Evolutionary conservation across 2,888 invertebrate species (phyloP).

Genomic region (Dastarcus helophoroides): DNA sequence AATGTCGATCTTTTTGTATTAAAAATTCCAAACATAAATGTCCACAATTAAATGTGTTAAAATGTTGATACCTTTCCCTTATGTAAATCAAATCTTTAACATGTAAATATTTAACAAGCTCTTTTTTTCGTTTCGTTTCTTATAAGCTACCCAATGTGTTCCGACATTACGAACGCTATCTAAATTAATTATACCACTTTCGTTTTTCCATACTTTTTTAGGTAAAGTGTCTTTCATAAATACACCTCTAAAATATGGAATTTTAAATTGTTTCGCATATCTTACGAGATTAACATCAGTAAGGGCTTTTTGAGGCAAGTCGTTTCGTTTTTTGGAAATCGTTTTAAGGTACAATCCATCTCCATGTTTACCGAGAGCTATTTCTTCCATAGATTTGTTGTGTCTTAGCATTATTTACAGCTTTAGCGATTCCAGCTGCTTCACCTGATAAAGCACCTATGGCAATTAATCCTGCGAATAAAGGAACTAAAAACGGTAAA

Average conservation of each 20-base stretch:
- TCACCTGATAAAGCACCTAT: no score
- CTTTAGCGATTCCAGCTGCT: no score
- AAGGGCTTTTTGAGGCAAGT: neutral
- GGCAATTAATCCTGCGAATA: neutral
- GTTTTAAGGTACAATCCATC: neutral
- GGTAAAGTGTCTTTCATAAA: neutral
- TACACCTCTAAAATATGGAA: neutral
- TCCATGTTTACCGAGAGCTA: no score
- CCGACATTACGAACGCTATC: neutral
- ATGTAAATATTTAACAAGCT: no score
- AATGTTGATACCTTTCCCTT: no score
- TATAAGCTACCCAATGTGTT: conserved; percentile 1
- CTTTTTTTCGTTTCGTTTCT: no score
- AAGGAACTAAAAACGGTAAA: conserved; percentile 1
- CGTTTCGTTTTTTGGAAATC: neutral
- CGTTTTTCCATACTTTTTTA: neutral
- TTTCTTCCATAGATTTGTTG: no score
- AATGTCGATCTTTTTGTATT: neutral
- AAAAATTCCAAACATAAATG: neutral
- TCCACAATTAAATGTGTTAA: neutral
- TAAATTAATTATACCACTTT: neutral
- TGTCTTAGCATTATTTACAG: neutral
- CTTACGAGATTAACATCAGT: no score
- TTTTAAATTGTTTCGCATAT: no score
- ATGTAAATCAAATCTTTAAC: no score